Evolutionary conservation across 2,113 vertebrate species (phyloP).

Genomic region (Dolichotis patagonum): DNA sequence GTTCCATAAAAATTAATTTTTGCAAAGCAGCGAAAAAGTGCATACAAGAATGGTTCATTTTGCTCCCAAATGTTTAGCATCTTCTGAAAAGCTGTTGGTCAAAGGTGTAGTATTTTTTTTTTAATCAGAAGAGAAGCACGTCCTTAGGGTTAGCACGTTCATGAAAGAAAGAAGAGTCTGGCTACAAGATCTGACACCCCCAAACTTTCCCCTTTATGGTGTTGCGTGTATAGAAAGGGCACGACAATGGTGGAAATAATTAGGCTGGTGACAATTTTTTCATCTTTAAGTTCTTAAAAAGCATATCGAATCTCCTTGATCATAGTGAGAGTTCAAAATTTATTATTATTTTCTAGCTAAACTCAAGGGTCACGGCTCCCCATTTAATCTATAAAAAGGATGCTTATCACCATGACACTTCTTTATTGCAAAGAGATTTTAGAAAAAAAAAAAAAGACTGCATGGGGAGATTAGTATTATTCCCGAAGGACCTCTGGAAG

Average conservation of each 20-base stretch:
- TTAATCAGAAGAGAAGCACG: not conserved
- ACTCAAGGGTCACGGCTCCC: constrained; percentile 48
- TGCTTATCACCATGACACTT: constrained; percentile 48
- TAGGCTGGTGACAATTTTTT: not conserved
- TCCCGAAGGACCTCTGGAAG: constrained; percentile 26
- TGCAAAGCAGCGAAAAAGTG: constrained; percentile 47
- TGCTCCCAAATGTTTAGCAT: constrained; percentile 51
- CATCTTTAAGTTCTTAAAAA: constrained; percentile 45
- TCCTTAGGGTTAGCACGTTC: not conserved
- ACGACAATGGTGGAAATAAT: constrained; percentile 9
- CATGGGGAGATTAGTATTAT: constrained; percentile 47
- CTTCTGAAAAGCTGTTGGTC: constrained; percentile 68
- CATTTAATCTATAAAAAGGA: constrained; percentile 60
- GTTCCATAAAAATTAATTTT: constrained; percentile 39
- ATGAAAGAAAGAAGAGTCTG: not conserved
- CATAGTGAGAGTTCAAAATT: not conserved
- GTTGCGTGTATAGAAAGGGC: not conserved
- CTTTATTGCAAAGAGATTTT: constrained; percentile 52
- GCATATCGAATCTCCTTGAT: constrained; percentile 41
- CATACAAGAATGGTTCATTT: constrained; percentile 49
- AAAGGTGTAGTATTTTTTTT: constrained; percentile 65
- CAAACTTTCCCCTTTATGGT: not conserved
- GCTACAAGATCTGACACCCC: not conserved
- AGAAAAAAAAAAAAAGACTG: constrained; percentile 15
- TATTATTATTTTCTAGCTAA: constrained; percentile 61